Evolutionary conservation across 1,140 invertebrate species (phyloP).

Genomic region (Vanessa tameamea): DNA sequence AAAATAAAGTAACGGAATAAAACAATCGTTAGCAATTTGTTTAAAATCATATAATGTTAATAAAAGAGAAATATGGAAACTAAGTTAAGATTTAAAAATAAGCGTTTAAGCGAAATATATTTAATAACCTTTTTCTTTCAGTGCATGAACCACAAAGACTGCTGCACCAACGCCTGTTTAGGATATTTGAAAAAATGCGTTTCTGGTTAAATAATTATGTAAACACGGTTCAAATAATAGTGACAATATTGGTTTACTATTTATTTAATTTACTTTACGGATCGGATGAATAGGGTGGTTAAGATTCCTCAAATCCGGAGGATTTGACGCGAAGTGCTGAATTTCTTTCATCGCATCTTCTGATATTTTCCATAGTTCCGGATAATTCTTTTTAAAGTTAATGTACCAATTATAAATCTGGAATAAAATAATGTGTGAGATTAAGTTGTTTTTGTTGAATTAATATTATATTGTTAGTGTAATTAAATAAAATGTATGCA

Average conservation of each 20-base stretch:
- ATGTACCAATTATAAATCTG: constrained; percentile 84
- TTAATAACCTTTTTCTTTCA: constrained; percentile 52
- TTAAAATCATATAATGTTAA: no score
- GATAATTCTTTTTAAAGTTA: constrained; percentile 85
- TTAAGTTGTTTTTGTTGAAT: background rate
- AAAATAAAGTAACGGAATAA: no score
- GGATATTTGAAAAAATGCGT: constrained; percentile 71
- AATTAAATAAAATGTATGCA: constrained; percentile 6
- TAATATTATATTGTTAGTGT: background rate
- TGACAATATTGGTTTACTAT: constrained; percentile 17
- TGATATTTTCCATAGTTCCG: constrained; percentile 85
- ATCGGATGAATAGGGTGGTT: constrained; percentile 87
- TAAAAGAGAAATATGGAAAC: no score
- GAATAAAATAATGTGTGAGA: constrained; percentile 23
- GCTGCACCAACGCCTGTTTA: constrained; percentile 68
- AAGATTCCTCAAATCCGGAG: constrained; percentile 84
- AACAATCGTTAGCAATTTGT: no score
- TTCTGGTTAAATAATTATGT: constrained; percentile 38
- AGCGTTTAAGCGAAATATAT: background rate
- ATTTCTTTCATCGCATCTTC: constrained; percentile 85
- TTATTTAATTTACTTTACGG: constrained; percentile 63
- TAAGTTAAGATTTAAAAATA: no score
- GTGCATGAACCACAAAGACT: constrained; percentile 70
- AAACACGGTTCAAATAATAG: constrained; percentile 13
- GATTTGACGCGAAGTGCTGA: constrained; percentile 83